These are phyloP conservation scores for Diuraphis noxia DNA, from an alignment of 1,140 invertebrate species.

Conservation along the genomic window DNA sequence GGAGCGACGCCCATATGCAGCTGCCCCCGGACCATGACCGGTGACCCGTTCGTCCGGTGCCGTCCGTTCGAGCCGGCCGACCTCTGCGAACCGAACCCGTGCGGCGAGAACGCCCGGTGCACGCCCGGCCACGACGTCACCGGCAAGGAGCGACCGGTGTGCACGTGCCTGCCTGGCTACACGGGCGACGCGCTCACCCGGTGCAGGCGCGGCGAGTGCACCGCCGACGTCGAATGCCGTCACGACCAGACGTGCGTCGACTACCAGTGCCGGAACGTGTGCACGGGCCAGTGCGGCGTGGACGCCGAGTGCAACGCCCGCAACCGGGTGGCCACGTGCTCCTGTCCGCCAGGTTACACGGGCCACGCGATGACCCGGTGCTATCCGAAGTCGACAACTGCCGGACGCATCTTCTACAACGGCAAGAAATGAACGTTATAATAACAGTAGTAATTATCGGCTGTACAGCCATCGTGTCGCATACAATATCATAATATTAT, in stretches of 20 bases:
- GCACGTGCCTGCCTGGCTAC: conserved; percentile 78
- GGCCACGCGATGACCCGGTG: conserved; percentile 76
- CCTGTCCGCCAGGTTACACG: conserved; percentile 77
- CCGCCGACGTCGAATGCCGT: conserved; percentile 72
- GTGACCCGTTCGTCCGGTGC: conserved; percentile 80
- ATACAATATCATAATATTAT: background rate
- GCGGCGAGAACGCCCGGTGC: conserved; percentile 80
- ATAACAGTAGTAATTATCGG: background rate
- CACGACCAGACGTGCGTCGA: conserved; percentile 63
- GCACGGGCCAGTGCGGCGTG: conserved; percentile 75
- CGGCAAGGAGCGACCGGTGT: conserved; percentile 79
- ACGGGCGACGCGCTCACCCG: conserved; percentile 76
- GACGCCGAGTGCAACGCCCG: conserved; percentile 68
- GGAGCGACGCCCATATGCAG: conserved; percentile 80
- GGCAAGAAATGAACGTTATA: conserved; percentile 1
- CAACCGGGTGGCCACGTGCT: conserved; percentile 82
- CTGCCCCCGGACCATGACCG: conserved; percentile 83
- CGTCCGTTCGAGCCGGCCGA: conserved; percentile 81
- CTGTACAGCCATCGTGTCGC: background rate
- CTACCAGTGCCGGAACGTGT: conserved; percentile 72
- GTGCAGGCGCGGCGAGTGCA: conserved; percentile 76
- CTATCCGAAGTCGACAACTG: conserved; percentile 55
- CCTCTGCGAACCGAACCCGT: conserved; percentile 81
- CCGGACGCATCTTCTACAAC: conserved; percentile 3
- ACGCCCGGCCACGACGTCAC: conserved; percentile 78